phyloP scores from a whole-genome alignment of 1,140 invertebrate genomes.

The Papilio aristodemus region DNA sequence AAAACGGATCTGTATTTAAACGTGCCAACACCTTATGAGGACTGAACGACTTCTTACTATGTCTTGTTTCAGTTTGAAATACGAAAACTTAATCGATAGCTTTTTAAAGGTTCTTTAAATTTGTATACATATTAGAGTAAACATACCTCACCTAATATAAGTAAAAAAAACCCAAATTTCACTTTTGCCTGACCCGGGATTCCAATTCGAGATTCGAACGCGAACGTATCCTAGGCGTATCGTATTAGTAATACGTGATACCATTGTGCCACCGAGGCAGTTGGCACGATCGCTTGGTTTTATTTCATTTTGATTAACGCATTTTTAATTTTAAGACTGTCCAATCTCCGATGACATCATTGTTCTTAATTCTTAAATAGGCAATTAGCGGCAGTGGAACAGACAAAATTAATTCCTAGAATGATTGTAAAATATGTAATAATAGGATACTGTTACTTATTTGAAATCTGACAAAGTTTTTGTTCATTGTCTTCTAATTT shows the following conservation, averaged over 20 bases:
- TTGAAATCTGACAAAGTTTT: slow-evolving; percentile 17
- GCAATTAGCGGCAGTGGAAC: not conserved
- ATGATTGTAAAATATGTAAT: slow-evolving; percentile 8
- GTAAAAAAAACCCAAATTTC: no score
- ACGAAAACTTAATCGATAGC: not conserved
- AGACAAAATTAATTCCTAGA: slow-evolving; percentile 12
- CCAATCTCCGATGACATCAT: slow-evolving; percentile 17
- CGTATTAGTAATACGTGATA: no score
- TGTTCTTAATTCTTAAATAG: slow-evolving; percentile 14
- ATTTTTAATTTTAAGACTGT: not conserved
- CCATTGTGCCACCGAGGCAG: no score
- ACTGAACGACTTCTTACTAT: slow-evolving; percentile 6
- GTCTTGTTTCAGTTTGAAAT: not conserved
- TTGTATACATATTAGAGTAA: not conserved
- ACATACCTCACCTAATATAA: no score
- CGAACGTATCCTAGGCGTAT: no score
- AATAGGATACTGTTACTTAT: not conserved
- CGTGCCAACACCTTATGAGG: not conserved
- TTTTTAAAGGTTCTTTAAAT: not conserved
- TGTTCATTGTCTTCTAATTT: not conserved
- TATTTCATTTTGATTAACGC: not conserved
- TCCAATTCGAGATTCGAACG: no score
- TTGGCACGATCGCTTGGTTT: no score
- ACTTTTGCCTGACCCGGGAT: no score
- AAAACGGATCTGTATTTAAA: not conserved